A percentile compares a stretch with the other conserved stretches of the same genome.
phyloP scores from a whole-genome alignment of 1,140 invertebrate genomes.

The Drosophila simulans region DNA sequence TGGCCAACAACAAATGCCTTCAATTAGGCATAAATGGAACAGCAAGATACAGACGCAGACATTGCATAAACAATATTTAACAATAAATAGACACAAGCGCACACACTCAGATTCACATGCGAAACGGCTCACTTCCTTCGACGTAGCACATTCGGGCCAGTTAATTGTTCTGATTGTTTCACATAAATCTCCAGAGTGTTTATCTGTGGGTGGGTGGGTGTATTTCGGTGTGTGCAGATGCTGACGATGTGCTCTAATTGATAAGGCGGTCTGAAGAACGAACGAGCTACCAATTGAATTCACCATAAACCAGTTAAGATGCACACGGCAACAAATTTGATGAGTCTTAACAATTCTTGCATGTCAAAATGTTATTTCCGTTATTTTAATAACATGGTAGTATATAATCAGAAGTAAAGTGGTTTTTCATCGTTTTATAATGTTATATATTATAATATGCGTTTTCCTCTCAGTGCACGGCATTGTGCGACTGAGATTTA shows the following conservation, averaged over 20 bases:
- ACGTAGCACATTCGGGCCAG: conserved; percentile 35
- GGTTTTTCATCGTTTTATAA: no score
- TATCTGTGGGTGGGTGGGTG: conserved; percentile 6
- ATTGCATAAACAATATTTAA: conserved; percentile 79
- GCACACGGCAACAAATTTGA: background rate
- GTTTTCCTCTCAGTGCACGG: conserved; percentile 24
- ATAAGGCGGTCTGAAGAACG: conserved; percentile 42
- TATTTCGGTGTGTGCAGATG: background rate
- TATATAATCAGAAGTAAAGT: no score
- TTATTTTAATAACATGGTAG: no score
- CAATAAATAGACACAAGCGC: conserved; percentile 53
- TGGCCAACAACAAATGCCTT: conserved; percentile 64
- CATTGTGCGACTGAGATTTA: conserved; percentile 57
- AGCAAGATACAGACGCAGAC: conserved; percentile 5
- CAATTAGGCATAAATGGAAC: conserved; percentile 65
- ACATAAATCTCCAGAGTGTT: conserved; percentile 66
- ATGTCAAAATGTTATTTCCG: background rate
- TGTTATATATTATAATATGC: no score
- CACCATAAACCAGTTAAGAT: conserved; percentile 54
- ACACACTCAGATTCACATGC: conserved; percentile 11
- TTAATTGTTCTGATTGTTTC: conserved; percentile 74
- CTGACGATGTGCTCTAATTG: conserved; percentile 66
- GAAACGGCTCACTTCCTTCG: conserved; percentile 20
- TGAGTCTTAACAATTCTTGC: background rate
- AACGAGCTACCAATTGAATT: conserved; percentile 62